Base-by-base conservation (phyloP, 2,797 vertebrate genomes). In the Crenuchus spilurus region DNA sequence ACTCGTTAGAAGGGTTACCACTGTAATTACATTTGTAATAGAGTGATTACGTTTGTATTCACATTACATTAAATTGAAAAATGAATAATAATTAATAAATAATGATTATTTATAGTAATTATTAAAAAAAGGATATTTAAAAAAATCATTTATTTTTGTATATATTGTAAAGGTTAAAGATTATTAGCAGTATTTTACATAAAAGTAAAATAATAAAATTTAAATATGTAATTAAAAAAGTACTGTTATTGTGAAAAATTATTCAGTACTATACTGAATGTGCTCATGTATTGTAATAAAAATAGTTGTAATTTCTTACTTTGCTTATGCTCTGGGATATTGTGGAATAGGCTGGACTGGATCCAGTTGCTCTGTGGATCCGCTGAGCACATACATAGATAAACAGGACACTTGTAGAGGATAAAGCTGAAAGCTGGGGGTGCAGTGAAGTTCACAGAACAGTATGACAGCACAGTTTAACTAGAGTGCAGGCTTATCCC, bases 361-460 rank as follows among this genome's bases (percentile, higher is more conserved):
- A 7, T 64, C 14, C 31, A 49, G 24, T 51, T 63, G 44, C 42
- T 48, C 63, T 24, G 44, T 48, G 57, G 41, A 39, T 67, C 37
- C 7, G 31, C 20, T 41, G 35, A 61, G 14, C 68, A 67, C 54
- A 57, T 49, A 51, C 31, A 67, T 41, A 67, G 72, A 79, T 71
- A 61, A 55, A 46, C 16, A 79, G 28, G 51, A 65, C 67, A 55
- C 54, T 49, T 51, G 49, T 30, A n/a, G 18, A 44, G 62, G 44
- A 65, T 52, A 37, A 70, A 66, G 35, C 33, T 52, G 9, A 51
- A 33, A 14, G 33, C 30, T 48, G 48, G 51, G 20, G 37, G 42
- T 51, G 10, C 39, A 51, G 28, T 51, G 58, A 22, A 30, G 20
- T 62, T 48, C 48, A 74, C 64, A 46, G 16, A 68, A 57, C 26